These are phyloP conservation scores for Halcyon malimbica DNA, from an alignment of 2,113 vertebrate species.

Conservation along the genomic window DNA sequence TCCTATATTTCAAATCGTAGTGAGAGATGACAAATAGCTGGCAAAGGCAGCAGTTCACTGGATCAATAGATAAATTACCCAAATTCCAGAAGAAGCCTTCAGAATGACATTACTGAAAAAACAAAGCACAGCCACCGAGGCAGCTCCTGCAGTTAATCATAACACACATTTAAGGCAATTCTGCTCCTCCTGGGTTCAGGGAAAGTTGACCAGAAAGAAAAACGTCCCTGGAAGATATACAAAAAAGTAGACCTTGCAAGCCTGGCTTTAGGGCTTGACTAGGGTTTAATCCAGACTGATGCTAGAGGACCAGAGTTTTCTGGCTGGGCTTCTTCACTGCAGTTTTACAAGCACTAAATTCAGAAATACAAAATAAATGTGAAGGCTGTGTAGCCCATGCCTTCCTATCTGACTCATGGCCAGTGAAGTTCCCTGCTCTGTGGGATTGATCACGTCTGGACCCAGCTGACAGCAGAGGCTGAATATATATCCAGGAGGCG, in stretches of 20 bases:
- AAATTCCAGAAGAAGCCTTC: not conserved
- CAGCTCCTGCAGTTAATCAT: not conserved
- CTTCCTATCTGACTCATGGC: not conserved
- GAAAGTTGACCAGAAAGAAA: not conserved
- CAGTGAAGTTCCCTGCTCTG: not conserved
- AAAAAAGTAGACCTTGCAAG: not conserved
- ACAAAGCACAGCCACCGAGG: not conserved
- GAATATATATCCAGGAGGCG: fast-evolving
- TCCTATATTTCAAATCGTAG: not conserved
- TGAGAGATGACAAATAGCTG: not conserved
- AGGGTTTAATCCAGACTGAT: not conserved
- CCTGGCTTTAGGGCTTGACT: not conserved
- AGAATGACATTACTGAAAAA: not conserved
- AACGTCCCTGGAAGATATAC: not conserved
- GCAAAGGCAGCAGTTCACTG: not conserved
- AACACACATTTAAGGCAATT: not conserved
- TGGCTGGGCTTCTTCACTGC: not conserved
- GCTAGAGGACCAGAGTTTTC: not conserved
- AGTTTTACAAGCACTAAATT: not conserved
- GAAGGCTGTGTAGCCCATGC: not conserved
- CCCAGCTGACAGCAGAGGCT: not conserved
- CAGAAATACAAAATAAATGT: not conserved
- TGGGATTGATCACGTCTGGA: not conserved
- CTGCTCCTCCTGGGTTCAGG: not conserved
- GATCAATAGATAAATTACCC: not conserved